Evolutionary conservation across 64 coral and sea anemone species (phyloP), one percentile per base, ranked within the genome.

Genomic region (Montipora cactus): DNA sequence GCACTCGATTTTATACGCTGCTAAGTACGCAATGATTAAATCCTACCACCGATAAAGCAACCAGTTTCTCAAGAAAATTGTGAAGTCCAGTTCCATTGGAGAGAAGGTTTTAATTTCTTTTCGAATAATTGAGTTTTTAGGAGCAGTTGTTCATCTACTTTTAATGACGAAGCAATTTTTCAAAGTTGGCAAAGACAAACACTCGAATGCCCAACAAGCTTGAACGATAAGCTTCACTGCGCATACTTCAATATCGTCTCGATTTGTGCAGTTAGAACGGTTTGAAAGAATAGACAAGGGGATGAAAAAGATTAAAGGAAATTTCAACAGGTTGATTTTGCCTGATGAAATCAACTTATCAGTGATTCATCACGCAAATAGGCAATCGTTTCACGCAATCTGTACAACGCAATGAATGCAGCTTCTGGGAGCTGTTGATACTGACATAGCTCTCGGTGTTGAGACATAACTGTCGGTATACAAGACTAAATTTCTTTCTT

Each of bases 161-260:
- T 21, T 69, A 7, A 70, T 84, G 81, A 84, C 81, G 59, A 69
- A 28, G 81, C 81, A 84, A 57, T 19, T 84, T 71, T 5, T 44
- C 14, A 84, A 37, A 15, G 44, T 48, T 78, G 5, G 11, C 46
- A 8, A 16, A 49, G 61, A 49, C 62, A 69, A 81, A 81, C 79
- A 81, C 59, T 84, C 44, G 2, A 48, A 15, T 47, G 46, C 18
- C 44, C 59, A 84, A 68, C 4, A 46, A 48, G 59, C 81, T 18
- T 84, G 5, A 49, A 61, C 64, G 81, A 67, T 49, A 66, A 1
- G 81, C 61, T 10, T 84, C 44, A 46, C 5, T 46, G 46, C 37
- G 81, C 81, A 70, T 69, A 2, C 44, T 9, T 48, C 81, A 70
- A 84, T 70, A 37, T 15, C 47, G 61, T 84, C 44, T 84, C 61